Evolutionary conservation across 1,140 invertebrate species (phyloP).

Genomic region (Pachypsylla venusta): DNA sequence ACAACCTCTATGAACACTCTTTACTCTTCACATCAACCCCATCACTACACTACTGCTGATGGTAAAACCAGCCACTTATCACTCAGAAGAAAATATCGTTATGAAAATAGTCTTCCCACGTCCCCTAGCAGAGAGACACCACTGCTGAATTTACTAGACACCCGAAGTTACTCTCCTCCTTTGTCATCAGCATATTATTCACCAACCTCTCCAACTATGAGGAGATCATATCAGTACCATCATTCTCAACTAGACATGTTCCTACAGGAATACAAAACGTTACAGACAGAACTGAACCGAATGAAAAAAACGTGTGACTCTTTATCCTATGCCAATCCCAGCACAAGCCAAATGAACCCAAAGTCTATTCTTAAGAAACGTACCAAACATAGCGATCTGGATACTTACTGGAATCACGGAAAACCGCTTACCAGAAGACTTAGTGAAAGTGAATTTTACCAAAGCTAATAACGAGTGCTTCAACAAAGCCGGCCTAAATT

Average conservation of each 20-base stretch:
- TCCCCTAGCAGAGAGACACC: background rate
- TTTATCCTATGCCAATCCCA: background rate
- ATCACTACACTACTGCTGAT: background rate
- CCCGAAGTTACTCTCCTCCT: background rate
- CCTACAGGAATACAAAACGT: constrained; percentile 53
- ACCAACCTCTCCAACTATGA: background rate
- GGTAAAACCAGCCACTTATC: background rate
- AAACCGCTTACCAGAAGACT: constrained; percentile 2
- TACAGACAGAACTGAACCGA: constrained; percentile 54
- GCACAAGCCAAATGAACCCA: background rate
- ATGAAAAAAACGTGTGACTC: constrained; percentile 56
- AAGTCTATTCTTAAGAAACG: constrained; percentile 5
- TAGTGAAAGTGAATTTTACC: background rate
- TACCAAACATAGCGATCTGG: background rate
- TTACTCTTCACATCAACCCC: background rate
- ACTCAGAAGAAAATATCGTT: background rate
- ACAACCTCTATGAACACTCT: background rate
- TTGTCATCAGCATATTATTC: background rate
- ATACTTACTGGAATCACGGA: background rate
- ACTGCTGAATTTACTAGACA: background rate
- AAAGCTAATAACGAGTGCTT: constrained; percentile 6
- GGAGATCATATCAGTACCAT: constrained; percentile 51
- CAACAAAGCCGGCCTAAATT: too few relatives aligned
- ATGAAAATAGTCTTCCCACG: constrained; percentile 3
- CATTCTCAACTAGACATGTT: constrained; percentile 58